Evolutionary conservation across 2,888 invertebrate genomes (phyloP), one percentile per base, ranked within the genome.

Genomic region (Tipula helvola): DNA sequence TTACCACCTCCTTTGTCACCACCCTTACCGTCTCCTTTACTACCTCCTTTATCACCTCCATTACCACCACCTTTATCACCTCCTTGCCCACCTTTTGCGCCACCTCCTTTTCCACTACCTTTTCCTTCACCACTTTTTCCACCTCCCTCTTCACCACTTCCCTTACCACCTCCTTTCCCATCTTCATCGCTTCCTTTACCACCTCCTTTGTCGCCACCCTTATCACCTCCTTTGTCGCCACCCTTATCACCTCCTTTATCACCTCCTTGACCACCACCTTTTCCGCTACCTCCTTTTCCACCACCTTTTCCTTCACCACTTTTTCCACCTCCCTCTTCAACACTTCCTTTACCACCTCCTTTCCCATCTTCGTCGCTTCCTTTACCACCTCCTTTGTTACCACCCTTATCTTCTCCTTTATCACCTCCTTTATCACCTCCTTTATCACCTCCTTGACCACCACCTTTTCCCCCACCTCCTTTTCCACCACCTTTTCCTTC

Each of bases 311-410:
- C 36, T 85, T 52, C 4, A 4, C n/a, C n/a, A n/a, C 52, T 13
- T 39, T 85, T 16, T 0, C 85, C 85, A n/a, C 83, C n/a, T n/a
- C n/a, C 87, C 2, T 87, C 87, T 87, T 85, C 28, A 86, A 42
- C 4, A 52, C 86, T 83, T n/a, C 85, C 41, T 87, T 71, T 84
- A 86, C 84, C 18, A 52, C 10, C 86, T 42, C 39, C 39, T 39
- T 39, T 39, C 7, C 39, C 5, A 4, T 39, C 39, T 3, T 28
- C 42, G 86, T 52, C 84, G 39, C 5, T 87, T 86, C 86, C 88
- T 88, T 88, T 88, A 88, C 88, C 88, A 88, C 89, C 88, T 88
- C 88, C 86, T 83, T 86, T 10, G 2, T 87, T 83, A 87, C 85
- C 10, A 88, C 87, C 36, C 87, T 88, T 18, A 88, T 57, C 3